phyloP scores from a whole-genome alignment of 2,113 vertebrate species.

The Amblyopsis rosae region DNA sequence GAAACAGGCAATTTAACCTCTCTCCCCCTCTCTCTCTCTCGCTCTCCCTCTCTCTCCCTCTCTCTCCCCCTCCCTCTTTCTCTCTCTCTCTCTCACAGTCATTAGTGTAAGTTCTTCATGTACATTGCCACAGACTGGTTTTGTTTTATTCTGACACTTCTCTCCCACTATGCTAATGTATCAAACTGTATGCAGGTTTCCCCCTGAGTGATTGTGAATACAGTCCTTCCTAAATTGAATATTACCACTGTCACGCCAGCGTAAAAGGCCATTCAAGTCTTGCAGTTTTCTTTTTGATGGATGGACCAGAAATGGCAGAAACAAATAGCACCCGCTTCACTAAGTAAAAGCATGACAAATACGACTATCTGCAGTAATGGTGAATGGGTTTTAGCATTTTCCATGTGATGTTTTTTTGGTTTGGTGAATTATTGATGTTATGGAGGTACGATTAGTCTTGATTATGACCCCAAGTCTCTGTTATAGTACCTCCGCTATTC shows the following conservation, averaged over 20 bases:
- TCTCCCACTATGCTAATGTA: conserved; percentile 27
- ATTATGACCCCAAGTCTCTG: conserved; percentile 20
- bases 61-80: not conserved
- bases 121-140: not conserved
- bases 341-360: conserved; percentile 42
- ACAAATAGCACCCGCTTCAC: conserved; percentile 32
- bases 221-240: conserved; percentile 25
- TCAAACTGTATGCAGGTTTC: not conserved
- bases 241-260: conserved; percentile 34
- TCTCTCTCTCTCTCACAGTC: not conserved
- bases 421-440: conserved; percentile 42
- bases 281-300: conserved; percentile 37
- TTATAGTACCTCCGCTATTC: conserved; percentile 5
- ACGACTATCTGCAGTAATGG: conserved; percentile 35
- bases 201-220: conserved; percentile 24
- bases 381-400: conserved; percentile 9
- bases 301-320: conserved; percentile 37
- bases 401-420: conserved; percentile 2
- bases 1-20: conserved; percentile 70
- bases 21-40: conserved; percentile 19
- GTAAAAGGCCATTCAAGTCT: conserved; percentile 42
- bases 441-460: conserved; percentile 3
- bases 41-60: conserved; percentile 4
- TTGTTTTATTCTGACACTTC: conserved; percentile 24
- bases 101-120: not conserved